These are phyloP conservation scores for Thalpophila matura DNA, from an alignment of 2,888 invertebrate species.

Conservation along the genomic window DNA sequence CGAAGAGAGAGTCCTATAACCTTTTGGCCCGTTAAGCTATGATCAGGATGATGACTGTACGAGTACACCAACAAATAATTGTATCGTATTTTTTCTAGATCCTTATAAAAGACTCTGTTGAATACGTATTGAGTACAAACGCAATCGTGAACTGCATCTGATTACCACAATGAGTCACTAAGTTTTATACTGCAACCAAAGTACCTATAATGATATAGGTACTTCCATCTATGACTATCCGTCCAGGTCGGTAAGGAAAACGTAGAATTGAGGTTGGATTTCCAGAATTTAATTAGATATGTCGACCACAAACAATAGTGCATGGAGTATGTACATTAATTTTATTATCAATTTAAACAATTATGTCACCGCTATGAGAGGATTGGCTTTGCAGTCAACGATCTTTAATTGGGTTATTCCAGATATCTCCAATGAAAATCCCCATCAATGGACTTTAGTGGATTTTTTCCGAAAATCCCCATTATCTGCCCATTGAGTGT, in stretches of 20 bases:
- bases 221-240: conserved; percentile 33
- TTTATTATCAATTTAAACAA: conserved; percentile 11
- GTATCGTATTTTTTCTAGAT: conserved; percentile 25
- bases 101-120: conserved; percentile 25
- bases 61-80: conserved; percentile 5
- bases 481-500: too few species aligned
- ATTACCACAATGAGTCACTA: conserved; percentile 67
- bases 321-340: background rate
- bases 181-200: conserved; percentile 28
- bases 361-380: background rate
- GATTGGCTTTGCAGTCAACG: conserved; percentile 8
- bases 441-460: too few species aligned
- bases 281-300: conserved; percentile 28
- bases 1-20: background rate
- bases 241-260: conserved; percentile 34
- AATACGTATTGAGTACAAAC: conserved; percentile 32
- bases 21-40: background rate
- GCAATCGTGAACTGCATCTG: conserved; percentile 69
- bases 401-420: background rate
- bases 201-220: conserved; percentile 13
- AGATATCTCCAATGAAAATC: too few species aligned
- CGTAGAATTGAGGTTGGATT: conserved; percentile 35
- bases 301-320: conserved; percentile 23
- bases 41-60: conserved; percentile 18
- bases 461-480: too few species aligned